Evolutionary conservation across 1,140 invertebrate genomes (phyloP).

Genomic region (Micrasema longulum): DNA sequence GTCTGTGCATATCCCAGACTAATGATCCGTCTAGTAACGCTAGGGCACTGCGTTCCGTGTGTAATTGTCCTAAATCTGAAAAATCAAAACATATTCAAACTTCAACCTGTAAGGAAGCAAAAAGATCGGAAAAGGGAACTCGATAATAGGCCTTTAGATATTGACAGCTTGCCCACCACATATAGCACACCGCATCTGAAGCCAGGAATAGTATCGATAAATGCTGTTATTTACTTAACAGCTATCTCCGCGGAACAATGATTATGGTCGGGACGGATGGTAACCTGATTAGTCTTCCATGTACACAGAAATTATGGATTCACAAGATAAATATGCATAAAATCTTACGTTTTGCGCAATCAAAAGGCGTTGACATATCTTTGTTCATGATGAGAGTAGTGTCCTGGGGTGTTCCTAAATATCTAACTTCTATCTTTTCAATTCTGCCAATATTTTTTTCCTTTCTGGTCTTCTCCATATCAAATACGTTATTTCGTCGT

Average conservation of each 20-base stretch:
- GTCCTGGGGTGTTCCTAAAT: constrained; percentile 79
- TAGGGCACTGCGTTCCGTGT: constrained; percentile 79
- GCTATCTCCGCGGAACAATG: too few relatives aligned
- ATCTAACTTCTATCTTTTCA: constrained; percentile 92
- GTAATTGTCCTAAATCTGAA: constrained; percentile 81
- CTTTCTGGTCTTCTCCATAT: constrained; percentile 83
- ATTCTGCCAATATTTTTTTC: constrained; percentile 79
- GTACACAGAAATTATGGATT: too few relatives aligned
- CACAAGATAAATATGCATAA: too few relatives aligned
- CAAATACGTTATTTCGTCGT: constrained; percentile 79
- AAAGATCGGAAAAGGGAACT: too few relatives aligned
- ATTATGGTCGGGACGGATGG: too few relatives aligned
- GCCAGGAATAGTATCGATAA: too few relatives aligned
- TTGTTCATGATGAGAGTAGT: constrained; percentile 91
- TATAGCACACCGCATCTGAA: too few relatives aligned
- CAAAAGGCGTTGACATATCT: constrained; percentile 89
- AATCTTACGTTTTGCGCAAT: constrained; percentile 89
- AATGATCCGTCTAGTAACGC: constrained; percentile 82
- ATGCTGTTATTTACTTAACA: too few relatives aligned
- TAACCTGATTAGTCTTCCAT: too few relatives aligned
- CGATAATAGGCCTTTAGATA: too few relatives aligned
- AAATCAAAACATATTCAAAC: constrained; percentile 39
- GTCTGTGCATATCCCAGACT: constrained; percentile 94
- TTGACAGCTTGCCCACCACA: too few relatives aligned
- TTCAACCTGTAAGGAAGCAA: constrained; percentile 13